Percentiles rank a stretch among this genome's conserved stretches.
Evolutionary conservation across 1,140 invertebrate species (phyloP).

Genomic region (Drosophila quadrilineata): DNA sequence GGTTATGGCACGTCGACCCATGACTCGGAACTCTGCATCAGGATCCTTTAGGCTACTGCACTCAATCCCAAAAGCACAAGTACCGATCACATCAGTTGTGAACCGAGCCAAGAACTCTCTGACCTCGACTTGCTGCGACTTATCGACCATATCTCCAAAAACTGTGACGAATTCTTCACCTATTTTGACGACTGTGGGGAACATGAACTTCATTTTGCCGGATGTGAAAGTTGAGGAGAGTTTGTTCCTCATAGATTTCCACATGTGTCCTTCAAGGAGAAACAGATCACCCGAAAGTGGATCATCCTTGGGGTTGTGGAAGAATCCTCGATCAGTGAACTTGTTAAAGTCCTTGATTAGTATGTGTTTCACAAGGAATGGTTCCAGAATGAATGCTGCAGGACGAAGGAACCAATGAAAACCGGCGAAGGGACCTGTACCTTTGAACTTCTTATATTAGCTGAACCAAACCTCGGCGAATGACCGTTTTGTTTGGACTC

Average conservation of each 20-base stretch:
- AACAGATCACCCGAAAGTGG: constrained; percentile 82
- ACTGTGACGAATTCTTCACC: too few species aligned
- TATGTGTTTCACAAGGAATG: constrained; percentile 84
- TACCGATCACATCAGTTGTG: constrained; percentile 82
- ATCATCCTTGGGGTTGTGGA: constrained; percentile 81
- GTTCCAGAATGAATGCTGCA: constrained; percentile 81
- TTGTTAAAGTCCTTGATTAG: constrained; percentile 84
- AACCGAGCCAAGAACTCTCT: constrained; percentile 58
- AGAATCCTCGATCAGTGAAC: constrained; percentile 82
- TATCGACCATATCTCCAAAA: background rate
- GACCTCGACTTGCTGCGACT: constrained; percentile 38
- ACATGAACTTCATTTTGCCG: too few species aligned
- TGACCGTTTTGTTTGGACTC: constrained; percentile 7
- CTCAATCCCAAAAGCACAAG: constrained; percentile 85
- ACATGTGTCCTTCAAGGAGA: constrained; percentile 81
- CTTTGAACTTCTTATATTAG: constrained; percentile 69
- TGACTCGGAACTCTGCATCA: constrained; percentile 82
- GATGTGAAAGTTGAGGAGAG: too few species aligned
- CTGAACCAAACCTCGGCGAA: constrained; percentile 28
- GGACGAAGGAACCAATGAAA: constrained; percentile 81
- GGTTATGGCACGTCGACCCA: constrained; percentile 25
- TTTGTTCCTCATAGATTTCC: constrained; percentile 83
- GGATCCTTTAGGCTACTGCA: constrained; percentile 82
- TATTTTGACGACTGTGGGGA: too few species aligned
- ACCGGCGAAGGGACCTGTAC: constrained; percentile 65